Base-by-base conservation (phyloP, 2,888 invertebrate genomes). In the Willowsia nigromaculata region DNA sequence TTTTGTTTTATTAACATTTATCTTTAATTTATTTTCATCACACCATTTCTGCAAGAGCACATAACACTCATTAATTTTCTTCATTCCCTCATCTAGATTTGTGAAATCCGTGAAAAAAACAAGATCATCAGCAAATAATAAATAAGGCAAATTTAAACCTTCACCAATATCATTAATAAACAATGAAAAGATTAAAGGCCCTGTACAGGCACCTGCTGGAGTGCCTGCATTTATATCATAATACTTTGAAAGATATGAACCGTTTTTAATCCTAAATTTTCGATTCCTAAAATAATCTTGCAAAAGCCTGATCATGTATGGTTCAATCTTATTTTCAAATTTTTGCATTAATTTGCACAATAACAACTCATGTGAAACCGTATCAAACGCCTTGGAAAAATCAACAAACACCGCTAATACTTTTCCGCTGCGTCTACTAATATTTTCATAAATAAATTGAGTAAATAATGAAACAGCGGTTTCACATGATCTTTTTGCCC, bases 111-210 rank as follows among this genome's bases (percentile, higher is more conserved):
- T n/a, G n/a, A 27, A 74, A 1, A 62, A 56, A 0, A 43, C 87
- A 0, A 87, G n/a, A 37, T 87, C 87, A 40, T 87, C 81, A 1
- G 71, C 87, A 87, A 80, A 80, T 9, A 80, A 50, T 0, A 86
- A 22, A 53, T 50, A 68, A 15, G 27, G 18, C 7, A 86, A 15
- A 3, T 9, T 11, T 25, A 80, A 5, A 0, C 33, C 18, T 0
- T 80, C 50, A 0, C 71, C 62, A 47, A 85, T 85, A 22, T 84
- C 84, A 71, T 84, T 71, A 7, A 84, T 56, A n/a, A 68, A 85
- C 4, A 30, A 27, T 76, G 43, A 56, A 30, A 71, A 89, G 1
- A 27, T 37, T 4, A 89, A 33, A 0, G 89, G 85, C 2, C 85
- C 89, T 7, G 81, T 47, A 43, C 56, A 71, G 0, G 27, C 13